Evolutionary conservation across 2,888 invertebrate genomes (phyloP), one percentile per base, ranked within the genome.

Genomic region (Leucophenga montana): DNA sequence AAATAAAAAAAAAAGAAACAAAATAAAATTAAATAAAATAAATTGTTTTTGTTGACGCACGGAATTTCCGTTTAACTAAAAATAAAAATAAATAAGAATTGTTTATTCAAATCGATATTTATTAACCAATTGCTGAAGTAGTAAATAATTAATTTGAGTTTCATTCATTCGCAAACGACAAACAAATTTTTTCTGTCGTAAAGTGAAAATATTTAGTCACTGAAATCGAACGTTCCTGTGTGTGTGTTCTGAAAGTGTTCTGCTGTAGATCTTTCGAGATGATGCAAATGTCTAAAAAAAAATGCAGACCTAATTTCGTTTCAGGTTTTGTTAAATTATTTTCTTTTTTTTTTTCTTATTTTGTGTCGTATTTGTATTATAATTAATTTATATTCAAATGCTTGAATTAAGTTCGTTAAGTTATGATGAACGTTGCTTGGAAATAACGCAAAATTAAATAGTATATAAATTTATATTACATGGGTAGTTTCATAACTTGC

Each of bases 241-340:
- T n/a, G n/a, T n/a, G n/a, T n/a, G 53, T 66, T 20, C 53, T 65
- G 4, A 57, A 22, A 44, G 46, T 64, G 18, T 44, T 39, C 39
- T 22, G 61, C 39, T 22, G 61, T 68, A 59, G 64, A 20, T 71
- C 61, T 67, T 70, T 57, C 33, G 74, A 46, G 6, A 77, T 79
- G 81, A 82, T 82, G 81, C 81, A 79, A 82, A 75, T 68, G 73
- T 82, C 82, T 82, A 82, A 82, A 82, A 77, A 71, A 82, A 82
- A 82, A 77, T 80, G 71, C 77, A 81, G 82, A 82, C 78, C 82
- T 82, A 82, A 82, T 82, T 82, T 53, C 11, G 22, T 11, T 48
- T 14, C 62, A 46, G 46, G 62, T 46, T 64, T 22, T 62, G 0
- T 6, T 14, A 6, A 50, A 16, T 50, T 16, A 16, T 50, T 11